Percentiles rank a stretch among this genome's conserved stretches.
Conservation (phyloP, 2,113 vertebrate genomes). For the Sinosuthora webbiana region DNA sequence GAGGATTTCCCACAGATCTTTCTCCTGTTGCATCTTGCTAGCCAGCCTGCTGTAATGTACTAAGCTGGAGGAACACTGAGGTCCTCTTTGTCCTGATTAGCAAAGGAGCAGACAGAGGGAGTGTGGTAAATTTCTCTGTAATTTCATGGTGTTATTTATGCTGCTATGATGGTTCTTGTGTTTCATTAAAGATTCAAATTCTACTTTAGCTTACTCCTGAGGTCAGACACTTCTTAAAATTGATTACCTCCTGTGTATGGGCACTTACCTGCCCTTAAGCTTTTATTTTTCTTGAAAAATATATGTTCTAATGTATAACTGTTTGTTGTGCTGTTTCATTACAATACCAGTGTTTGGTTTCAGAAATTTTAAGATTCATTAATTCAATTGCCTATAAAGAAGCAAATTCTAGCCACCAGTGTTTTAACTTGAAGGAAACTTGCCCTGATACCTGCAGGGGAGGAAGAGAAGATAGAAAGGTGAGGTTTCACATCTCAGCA, state of each 20-base stretch:
- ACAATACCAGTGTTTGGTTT: background rate
- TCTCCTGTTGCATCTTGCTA: background rate
- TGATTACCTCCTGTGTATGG: background rate
- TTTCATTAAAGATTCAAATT: background rate
- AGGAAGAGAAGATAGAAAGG: background rate
- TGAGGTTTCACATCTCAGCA: background rate
- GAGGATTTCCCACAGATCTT: background rate
- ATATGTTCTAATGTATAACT: background rate
- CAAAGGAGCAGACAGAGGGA: background rate
- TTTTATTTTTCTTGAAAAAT: background rate
- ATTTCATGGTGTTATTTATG: background rate
- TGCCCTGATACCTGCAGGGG: background rate
- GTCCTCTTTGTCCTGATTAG: background rate
- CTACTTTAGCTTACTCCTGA: background rate
- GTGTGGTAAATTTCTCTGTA: background rate
- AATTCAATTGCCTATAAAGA: background rate
- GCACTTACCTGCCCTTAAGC: background rate
- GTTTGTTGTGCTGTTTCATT: background rate
- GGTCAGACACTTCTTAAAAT: background rate
- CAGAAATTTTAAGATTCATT: background rate
- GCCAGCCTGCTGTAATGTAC: background rate
- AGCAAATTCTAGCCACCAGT: background rate
- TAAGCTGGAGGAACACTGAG: background rate
- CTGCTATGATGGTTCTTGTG: background rate
- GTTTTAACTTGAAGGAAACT: background rate